A percentile compares a stretch with the other conserved stretches of the same genome.
Evolutionary conservation across 2,113 vertebrate species (phyloP).

Genomic region (Sinocyclocheilus rhinocerous): DNA sequence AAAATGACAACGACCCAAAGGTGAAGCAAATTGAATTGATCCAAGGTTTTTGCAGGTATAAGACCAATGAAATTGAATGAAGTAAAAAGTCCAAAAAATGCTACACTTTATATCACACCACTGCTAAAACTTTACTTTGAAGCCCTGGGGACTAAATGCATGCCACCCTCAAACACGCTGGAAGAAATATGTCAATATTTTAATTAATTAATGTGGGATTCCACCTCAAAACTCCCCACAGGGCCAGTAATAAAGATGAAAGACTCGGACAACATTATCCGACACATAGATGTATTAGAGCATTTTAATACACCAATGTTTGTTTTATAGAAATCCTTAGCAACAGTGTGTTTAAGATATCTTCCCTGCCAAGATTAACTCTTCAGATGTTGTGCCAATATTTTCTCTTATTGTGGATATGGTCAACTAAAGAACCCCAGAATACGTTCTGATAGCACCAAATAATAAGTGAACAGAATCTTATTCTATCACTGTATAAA

Average conservation of each 20-base stretch:
- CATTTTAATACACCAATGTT: constrained; percentile 62
- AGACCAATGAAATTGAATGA: constrained; percentile 78
- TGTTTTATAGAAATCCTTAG: constrained; percentile 64
- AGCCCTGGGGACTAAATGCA: constrained; percentile 40
- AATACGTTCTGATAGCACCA: constrained; percentile 38
- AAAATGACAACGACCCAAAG: constrained; percentile 84
- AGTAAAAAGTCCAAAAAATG: constrained; percentile 67
- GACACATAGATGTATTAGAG: constrained; percentile 59
- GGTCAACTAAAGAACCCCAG: constrained; percentile 16
- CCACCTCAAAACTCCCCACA: constrained; percentile 64
- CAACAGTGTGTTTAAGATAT: constrained; percentile 65
- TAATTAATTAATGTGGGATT: constrained; percentile 69
- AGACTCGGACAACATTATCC: constrained; percentile 58
- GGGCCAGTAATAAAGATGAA: constrained; percentile 68
- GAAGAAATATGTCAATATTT: constrained; percentile 72
- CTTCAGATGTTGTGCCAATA: constrained; percentile 65
- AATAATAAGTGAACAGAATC: constrained; percentile 50
- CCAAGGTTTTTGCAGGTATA: constrained; percentile 74
- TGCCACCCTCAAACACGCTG: constrained; percentile 51
- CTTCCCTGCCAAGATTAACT: constrained; percentile 54
- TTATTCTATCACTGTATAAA: constrained; percentile 25
- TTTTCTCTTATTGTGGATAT: constrained; percentile 38
- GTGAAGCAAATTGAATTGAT: constrained; percentile 81
- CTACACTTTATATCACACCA: constrained; percentile 60
- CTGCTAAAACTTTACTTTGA: constrained; percentile 63